phyloP scores from a whole-genome alignment of 1,140 invertebrate genomes.

The Apis florea region DNA sequence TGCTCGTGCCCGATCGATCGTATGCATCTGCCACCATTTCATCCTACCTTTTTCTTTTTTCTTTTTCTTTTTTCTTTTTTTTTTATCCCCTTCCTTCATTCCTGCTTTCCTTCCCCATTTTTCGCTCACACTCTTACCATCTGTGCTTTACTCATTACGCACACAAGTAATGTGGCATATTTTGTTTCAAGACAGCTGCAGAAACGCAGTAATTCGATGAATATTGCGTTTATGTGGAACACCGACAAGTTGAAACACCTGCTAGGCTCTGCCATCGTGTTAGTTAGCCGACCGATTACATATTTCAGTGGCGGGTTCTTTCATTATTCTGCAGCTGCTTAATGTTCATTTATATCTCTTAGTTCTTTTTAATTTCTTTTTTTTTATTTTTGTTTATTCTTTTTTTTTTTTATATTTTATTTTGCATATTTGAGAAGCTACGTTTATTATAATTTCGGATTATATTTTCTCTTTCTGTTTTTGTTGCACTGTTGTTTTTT shows the following conservation, averaged over 20 bases:
- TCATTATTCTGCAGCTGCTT: conserved; percentile 75
- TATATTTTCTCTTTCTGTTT: no score
- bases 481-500: no score
- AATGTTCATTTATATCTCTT: conserved; percentile 57
- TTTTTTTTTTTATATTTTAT: no score
- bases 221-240: neutral
- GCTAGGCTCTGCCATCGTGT: neutral
- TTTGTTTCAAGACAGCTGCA: neutral
- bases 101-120: neutral
- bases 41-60: neutral
- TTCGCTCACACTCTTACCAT: neutral
- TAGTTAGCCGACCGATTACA: neutral
- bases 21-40: conserved; percentile 17
- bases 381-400: no score
- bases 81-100: no score
- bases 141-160: neutral
- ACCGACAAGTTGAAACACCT: conserved; percentile 18
- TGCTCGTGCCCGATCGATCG: conserved; percentile 17
- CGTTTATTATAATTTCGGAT: no score
- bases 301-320: conserved; percentile 52
- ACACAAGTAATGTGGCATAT: no score
- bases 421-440: no score
- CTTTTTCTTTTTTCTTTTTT: no score
- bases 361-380: conserved; percentile 11
- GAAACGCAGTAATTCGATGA: neutral